Evolutionary conservation across 1,140 invertebrate species (phyloP), one percentile per base, ranked within the genome.

Genomic region (Drosophila mayri): DNA sequence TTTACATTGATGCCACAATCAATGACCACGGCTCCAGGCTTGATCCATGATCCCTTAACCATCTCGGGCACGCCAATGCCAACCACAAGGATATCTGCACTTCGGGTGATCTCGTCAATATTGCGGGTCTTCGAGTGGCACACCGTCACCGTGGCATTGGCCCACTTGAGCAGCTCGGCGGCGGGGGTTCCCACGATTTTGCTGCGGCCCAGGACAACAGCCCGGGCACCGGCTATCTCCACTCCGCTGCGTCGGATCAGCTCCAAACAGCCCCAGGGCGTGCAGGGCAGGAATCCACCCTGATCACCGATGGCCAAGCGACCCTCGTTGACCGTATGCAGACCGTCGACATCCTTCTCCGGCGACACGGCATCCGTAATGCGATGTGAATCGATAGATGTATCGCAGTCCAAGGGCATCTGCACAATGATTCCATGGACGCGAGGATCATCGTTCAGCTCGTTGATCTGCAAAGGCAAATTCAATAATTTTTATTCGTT

Each of bases 1-100:
- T 99, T 96, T 6, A 96, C 95, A 93, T 99, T 99, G 60, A 99
- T 99, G 43, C 99, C 99, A 94, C 99, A 99, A 93, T 99, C 99
- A 79, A 99, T 99, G n/a, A 99, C 99, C 32, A 99, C 96, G 49
- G 99, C 98, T 20, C 99, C 98, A 0, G 98, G 97, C 94, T 99
- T 99, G 46, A 99, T 96, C 99, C 99, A 99, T 54, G 96, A 96
- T 0, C 96, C 97, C 93, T 98, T 98, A 1, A 99, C 98, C 93
- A 99, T 94, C 93, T 98, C 95, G 9, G 98, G 94, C 86, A 96
- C 95, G 0, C 99, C 99, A 81, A 99, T 98, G 4, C 95, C 99
- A 7, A 99, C 99, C 9, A 99, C 98, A 50, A 99, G 93, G 90
- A 99, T 99, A 93, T 99, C 99, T 20, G 98, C 99, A 79, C 94